These are phyloP conservation scores for Melipona beecheii DNA, from an alignment of 2,888 invertebrate species.

Conservation along the genomic window DNA sequence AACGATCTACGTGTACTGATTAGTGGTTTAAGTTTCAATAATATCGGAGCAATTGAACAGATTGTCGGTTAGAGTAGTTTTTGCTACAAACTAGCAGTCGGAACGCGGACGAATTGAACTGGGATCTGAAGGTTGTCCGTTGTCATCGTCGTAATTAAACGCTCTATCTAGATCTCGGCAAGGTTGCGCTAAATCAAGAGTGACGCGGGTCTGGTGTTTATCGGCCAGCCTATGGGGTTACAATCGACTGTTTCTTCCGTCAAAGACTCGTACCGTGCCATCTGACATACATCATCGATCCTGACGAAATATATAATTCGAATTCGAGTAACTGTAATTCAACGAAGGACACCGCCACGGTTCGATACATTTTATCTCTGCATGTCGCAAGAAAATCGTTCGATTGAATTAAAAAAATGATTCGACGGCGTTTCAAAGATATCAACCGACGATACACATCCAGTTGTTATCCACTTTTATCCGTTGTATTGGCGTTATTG, in stretches of 20 bases:
- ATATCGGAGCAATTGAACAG: background rate
- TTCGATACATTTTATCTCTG: background rate
- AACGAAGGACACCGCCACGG: constrained; percentile 23
- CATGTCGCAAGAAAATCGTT: constrained; percentile 3
- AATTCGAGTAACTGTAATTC: constrained; percentile 23
- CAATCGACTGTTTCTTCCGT: constrained; percentile 19
- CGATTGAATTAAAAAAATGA: constrained; percentile 9
- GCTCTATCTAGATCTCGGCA: constrained; percentile 30
- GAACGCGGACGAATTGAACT: background rate
- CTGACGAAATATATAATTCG: constrained; percentile 16
- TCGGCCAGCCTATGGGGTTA: constrained; percentile 26
- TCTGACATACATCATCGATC: constrained; percentile 24
- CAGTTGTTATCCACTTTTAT: background rate
- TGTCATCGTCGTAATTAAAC: constrained; percentile 35
- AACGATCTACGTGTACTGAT: background rate
- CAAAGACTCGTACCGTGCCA: constrained; percentile 8
- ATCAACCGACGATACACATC: constrained; percentile 2
- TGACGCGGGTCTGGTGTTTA: constrained; percentile 47
- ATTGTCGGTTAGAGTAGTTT: background rate
- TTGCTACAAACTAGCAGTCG: background rate
- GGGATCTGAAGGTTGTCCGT: background rate
- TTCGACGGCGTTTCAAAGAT: background rate
- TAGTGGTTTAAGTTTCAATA: background rate
- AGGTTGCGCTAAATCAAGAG: constrained; percentile 47
- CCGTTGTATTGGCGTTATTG: background rate